Evolutionary conservation across 1,140 invertebrate genomes (phyloP), one percentile per base, ranked within the genome.

Genomic region (Bombus vancouverensis): DNA sequence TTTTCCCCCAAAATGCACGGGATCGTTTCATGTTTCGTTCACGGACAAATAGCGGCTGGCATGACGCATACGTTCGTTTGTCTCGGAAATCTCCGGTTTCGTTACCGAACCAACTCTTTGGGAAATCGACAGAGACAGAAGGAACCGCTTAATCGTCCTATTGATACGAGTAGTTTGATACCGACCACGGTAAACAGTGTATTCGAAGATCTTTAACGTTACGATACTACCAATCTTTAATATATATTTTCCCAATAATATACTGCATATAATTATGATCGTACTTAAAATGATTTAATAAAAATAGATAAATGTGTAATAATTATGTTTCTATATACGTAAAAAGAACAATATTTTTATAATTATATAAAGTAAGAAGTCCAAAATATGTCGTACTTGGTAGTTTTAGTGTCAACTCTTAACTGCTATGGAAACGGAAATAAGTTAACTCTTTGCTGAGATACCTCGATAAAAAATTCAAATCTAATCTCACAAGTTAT

Each of bases 41-140:
- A 22, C 57, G 65, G 44, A 80, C 83, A 84, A 84, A 84, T 53
- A 84, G 39, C 83, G 76, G 66, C 47, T 79, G 65, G 68, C 83
- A 71, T 85, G 83, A 85, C 83, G 83, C 83, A 85, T 75, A 25
- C 83, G 83, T 85, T 72, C 77, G 83, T 85, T 85, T 85, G 77
- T 73, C 57, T 79, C 76, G 28, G 59, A 53, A 70, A 79, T 72
- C 83, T 84, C 83, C 53, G 83, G 53, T 84, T 84, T 84, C 83
- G 76, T 72, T 32, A 15, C 5, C 13, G 73, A 83, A 15, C 66
- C 76, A 72, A 80, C 66, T 79, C 70, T 72, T 59, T 57, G 76
- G 39, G 44, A 79, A 62, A 47, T 37, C 37, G 71, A 53, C 25
- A 39, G 1, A 47, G 13, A 15, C 5, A 32, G 18, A 59, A 65